These are phyloP conservation scores for Austrolebias charrua DNA, from an alignment of 2,797 vertebrate genomes.

Conservation along the genomic window DNA sequence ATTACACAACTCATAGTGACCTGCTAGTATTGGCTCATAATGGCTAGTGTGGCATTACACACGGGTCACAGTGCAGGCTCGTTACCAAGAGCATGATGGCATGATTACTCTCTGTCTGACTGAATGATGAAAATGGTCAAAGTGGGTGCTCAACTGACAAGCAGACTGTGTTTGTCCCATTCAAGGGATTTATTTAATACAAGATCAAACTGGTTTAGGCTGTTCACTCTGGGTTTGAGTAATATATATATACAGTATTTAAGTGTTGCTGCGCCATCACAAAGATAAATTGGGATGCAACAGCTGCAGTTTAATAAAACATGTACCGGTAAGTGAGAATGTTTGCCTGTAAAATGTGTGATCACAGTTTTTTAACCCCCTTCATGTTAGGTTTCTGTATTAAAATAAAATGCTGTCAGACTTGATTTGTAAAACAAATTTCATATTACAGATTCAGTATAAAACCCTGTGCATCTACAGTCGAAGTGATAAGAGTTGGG, in stretches of 20 bases:
- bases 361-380: conserved; percentile 8
- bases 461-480: too few relatives aligned
- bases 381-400: background rate
- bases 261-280: conserved; percentile 2
- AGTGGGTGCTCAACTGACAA: conserved; percentile 18
- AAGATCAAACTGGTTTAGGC: conserved; percentile 15
- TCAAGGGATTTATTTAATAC: conserved; percentile 26
- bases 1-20: conserved; percentile 1
- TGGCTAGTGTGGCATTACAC: conserved; percentile 8
- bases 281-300: conserved; percentile 13
- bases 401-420: background rate
- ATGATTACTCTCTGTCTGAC: conserved; percentile 2
- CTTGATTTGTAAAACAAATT: background rate
- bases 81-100: conserved; percentile 2
- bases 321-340: conserved; percentile 2
- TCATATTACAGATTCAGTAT: too few relatives aligned
- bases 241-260: conserved; percentile 12
- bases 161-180: conserved; percentile 1
- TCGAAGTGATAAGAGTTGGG: too few relatives aligned
- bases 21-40: conserved; percentile 19
- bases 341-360: conserved; percentile 15
- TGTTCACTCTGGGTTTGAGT: conserved; percentile 16
- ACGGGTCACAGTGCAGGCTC: conserved; percentile 23
- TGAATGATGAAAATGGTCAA: conserved; percentile 23
- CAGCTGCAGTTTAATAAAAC: conserved; percentile 9